Evolutionary conservation across 1,140 invertebrate species (phyloP).

Genomic region (Drosophila guanche): DNA sequence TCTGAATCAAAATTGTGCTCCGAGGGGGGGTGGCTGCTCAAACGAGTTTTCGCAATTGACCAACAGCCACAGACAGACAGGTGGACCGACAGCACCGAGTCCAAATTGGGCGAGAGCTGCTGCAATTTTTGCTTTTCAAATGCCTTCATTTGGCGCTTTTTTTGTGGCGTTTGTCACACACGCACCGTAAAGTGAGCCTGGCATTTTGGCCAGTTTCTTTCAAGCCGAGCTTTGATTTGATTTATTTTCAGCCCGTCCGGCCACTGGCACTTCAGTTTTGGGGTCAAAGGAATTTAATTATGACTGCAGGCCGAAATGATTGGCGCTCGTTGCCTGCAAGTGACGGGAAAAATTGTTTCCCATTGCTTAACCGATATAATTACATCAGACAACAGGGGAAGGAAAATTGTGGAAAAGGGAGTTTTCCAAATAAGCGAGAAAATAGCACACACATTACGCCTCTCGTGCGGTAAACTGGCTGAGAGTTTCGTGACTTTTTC

Average conservation of each 20-base stretch:
- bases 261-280: slow-evolving; percentile 4
- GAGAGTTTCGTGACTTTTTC: slow-evolving; percentile 27
- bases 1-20: too few species aligned
- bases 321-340: slow-evolving; percentile 35
- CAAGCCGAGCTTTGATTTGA: slow-evolving; percentile 7
- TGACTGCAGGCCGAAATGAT: slow-evolving; percentile 36
- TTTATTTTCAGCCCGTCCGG: slow-evolving; percentile 3
- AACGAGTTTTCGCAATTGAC: slow-evolving; percentile 58
- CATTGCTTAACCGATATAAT: slow-evolving; percentile 16
- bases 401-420: background rate
- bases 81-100: slow-evolving; percentile 38
- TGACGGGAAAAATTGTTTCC: slow-evolving; percentile 12
- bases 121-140: slow-evolving; percentile 46
- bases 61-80: slow-evolving; percentile 1
- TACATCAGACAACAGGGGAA: background rate
- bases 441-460: too few species aligned
- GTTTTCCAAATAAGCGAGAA: too few species aligned
- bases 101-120: slow-evolving; percentile 49
- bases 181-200: slow-evolving; percentile 42
- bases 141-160: slow-evolving; percentile 50
- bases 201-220: slow-evolving; percentile 14
- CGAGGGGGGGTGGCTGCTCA: slow-evolving; percentile 7
- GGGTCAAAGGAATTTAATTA: slow-evolving; percentile 39
- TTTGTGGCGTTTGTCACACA: slow-evolving; percentile 9
- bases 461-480: background rate